A percentile compares a stretch with the other conserved stretches of the same genome.
Conservation (phyloP, 2,888 invertebrate genomes). For the Yponomeuta cagnagella region DNA sequence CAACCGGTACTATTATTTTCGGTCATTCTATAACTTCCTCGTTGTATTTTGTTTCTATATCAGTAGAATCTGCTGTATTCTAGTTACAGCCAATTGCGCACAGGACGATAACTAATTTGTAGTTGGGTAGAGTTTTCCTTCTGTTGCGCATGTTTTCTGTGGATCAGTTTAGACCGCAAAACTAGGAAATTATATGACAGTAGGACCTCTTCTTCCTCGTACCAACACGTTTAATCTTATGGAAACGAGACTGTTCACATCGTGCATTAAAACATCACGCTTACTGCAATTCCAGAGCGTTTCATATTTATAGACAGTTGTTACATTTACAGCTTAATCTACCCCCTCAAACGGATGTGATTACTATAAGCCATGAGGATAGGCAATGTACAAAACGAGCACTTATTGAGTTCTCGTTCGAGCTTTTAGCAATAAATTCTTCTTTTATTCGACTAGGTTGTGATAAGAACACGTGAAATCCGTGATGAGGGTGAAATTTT, state of each 20-base stretch:
- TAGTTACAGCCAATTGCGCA: no score
- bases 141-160: not conserved
- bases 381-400: not conserved
- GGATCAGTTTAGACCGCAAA: slow-evolving; percentile 17
- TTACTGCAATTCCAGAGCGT: not conserved
- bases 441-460: no score
- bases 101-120: no score
- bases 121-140: not conserved
- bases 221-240: not conserved
- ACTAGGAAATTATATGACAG: slow-evolving; percentile 15
- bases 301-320: not conserved
- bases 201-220: slow-evolving; percentile 16
- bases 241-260: not conserved
- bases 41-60: no score
- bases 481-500: no score
- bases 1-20: no score
- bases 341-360: not conserved
- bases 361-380: not conserved
- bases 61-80: no score
- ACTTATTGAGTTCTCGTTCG: not conserved
- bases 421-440: no score
- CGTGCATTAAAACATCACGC: slow-evolving; percentile 10
- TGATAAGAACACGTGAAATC: no score
- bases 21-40: no score
- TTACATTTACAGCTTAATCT: slow-evolving; percentile 3